phyloP scores from a whole-genome alignment of 1,140 invertebrate species.

The Phenacoccus solenopsis region DNA sequence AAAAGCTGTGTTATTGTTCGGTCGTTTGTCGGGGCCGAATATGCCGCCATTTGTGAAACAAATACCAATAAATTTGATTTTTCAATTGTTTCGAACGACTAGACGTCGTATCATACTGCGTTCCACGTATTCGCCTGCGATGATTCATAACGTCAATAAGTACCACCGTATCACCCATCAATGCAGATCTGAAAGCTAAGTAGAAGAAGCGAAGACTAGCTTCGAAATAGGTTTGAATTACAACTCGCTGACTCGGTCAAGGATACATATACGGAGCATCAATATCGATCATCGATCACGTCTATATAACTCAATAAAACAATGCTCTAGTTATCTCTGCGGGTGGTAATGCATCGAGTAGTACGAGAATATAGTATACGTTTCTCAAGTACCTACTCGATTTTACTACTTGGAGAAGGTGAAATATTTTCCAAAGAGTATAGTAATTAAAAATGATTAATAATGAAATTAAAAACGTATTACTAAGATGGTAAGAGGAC shows the following conservation, averaged over 20 bases:
- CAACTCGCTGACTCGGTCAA: background rate
- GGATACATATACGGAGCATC: background rate
- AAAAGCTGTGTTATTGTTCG: background rate
- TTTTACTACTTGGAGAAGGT: background rate
- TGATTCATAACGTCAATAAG: background rate
- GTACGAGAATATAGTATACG: background rate
- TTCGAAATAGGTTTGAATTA: background rate
- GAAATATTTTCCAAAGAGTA: background rate
- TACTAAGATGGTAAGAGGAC: background rate
- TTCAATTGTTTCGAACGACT: background rate
- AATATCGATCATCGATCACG: background rate
- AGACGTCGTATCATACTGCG: background rate
- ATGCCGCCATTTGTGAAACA: background rate
- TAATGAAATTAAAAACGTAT: background rate
- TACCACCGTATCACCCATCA: background rate
- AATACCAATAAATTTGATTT: constrained; percentile 11
- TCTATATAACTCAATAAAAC: too few species aligned
- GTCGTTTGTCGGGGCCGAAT: constrained; percentile 4
- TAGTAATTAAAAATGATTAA: background rate
- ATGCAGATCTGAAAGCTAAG: background rate
- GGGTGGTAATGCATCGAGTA: background rate
- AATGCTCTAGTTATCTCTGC: too few species aligned
- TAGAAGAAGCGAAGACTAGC: background rate
- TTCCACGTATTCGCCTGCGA: background rate
- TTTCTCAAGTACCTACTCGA: too few species aligned